These are phyloP conservation scores for Polymixis flavicincta DNA, from an alignment of 2,888 invertebrate species.

Conservation along the genomic window DNA sequence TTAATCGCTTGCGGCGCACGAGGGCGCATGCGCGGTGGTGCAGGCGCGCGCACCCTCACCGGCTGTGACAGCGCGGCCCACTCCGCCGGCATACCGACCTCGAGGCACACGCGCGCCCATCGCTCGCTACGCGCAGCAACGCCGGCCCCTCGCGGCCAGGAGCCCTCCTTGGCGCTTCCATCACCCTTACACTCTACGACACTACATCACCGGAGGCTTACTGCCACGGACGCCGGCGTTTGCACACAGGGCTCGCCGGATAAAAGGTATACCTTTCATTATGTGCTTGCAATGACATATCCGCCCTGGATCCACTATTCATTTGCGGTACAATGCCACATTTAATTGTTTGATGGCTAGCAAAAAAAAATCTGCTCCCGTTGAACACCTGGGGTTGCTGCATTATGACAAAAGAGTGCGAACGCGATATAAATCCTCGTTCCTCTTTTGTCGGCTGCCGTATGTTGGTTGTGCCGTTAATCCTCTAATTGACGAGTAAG, in stretches of 20 bases:
- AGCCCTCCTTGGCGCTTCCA: constrained; percentile 87
- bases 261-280: constrained; percentile 83
- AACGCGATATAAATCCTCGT: constrained; percentile 60
- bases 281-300: constrained; percentile 74
- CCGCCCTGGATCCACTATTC: constrained; percentile 77
- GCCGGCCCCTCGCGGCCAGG: constrained; percentile 89
- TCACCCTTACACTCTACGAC: constrained; percentile 75
- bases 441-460: constrained; percentile 68
- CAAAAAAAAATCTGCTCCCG: constrained; percentile 65
- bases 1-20: constrained; percentile 63
- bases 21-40: constrained; percentile 84
- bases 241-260: constrained; percentile 84
- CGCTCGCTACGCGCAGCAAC: constrained; percentile 86
- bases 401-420: constrained; percentile 76
- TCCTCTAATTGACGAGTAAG: constrained; percentile 75
- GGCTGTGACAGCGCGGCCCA: constrained; percentile 80
- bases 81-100: constrained; percentile 88
- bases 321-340: constrained; percentile 75
- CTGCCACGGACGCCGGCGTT: constrained; percentile 86
- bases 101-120: constrained; percentile 85
- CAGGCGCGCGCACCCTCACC: constrained; percentile 81
- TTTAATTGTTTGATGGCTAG: constrained; percentile 70
- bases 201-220: constrained; percentile 78
- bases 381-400: constrained; percentile 71
- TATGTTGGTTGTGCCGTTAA: constrained; percentile 73